Base-by-base conservation (phyloP, 2,888 invertebrate species). In the Tetragonula carbonaria region DNA sequence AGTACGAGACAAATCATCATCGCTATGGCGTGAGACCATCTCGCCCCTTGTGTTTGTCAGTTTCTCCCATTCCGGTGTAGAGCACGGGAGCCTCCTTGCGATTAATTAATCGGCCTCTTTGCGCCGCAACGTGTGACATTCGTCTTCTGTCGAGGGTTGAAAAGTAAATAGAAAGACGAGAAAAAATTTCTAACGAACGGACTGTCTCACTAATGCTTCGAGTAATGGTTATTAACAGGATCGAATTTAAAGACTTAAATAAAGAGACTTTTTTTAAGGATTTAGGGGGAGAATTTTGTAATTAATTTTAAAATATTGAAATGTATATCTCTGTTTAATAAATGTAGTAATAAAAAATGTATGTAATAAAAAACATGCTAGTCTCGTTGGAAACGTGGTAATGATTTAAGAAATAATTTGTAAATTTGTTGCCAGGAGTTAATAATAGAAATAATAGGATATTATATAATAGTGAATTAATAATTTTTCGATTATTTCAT, bases 1-100 rank as follows among this genome's bases (percentile, higher is more conserved):
- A 85, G 72, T 80, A 66, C 74, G 53, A 88, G 88, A 89, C 78
- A 80, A 86, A 88, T 90, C 80, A 77, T 88, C 45, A 45, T 45
- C 8, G 50, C 70, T n/a, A 53, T 68, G 77, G 45, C 78, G 74
- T 78, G 59, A 11, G 45, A 71, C 72, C 53, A 72, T 59, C 73
- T 80, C 33, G 63, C 28, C 65, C 75, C 76, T 53, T 50, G 63
- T 45, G 74, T 79, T 82, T 82, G 14, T 81, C 80, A 70, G 23
- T 13, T 23, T 65, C 38, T 67, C 67, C n/a, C 63, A 13, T 38
- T 38, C 38, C 38, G 8, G 38, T 8, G 14, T 8, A 28, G 51
- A 6, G 21, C n/a, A 62, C 53, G 2, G 28, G 16, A 51, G 45
- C 28, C 79, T 33, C 38, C 23, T 18, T 67, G 74, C 53, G 57